Evolutionary conservation across 2,888 invertebrate species (phyloP), one percentile per base, ranked within the genome.

Genomic region (Drosophila mimetica): DNA sequence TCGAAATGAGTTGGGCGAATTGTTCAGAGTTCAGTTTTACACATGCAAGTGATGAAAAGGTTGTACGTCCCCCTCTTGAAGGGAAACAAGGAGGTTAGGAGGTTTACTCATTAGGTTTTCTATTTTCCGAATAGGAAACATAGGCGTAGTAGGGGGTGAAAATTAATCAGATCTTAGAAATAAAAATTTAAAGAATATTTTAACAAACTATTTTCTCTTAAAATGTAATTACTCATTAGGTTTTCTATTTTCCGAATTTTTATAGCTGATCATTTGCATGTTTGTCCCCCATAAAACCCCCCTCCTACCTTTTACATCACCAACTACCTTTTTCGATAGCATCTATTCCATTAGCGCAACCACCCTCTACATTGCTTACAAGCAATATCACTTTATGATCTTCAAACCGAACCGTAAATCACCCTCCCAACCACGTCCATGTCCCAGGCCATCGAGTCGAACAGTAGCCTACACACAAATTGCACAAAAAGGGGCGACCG

Each of bases 1-100:
- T 82, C 82, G 72, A 71, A 82, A 75, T 76, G 74, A 81, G 67
- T 61, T 48, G 70, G 54, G 64, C 72, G 55, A 71, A 76, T 60
- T 82, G 71, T 61, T 70, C n/a, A n/a, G 30, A 46, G 30, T 46
- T 61, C 51, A 30, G 46, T 41, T 32, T 14, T 44, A 37, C 61
- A 71, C 32, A 30, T 71, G 36, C 30, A 59, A 46, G 60, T 44
- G 71, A 60, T 61, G 72, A 64, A 77, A 75, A 69, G 82, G 82
- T 72, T 78, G 87, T 69, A 80, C 65, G 63, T 37, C 37, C 47
- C 63, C 47, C 25, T 32, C 37, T 30, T 6, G 16, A 20, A 7
- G 11, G 28, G n/a, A n/a, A n/a, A n/a, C n/a, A n/a, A n/a, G n/a
- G n/a, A n/a, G n/a, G n/a, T n/a, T n/a, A n/a, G n/a, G n/a, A n/a